These are phyloP conservation scores for Tetragnatha versicolor DNA, from an alignment of 1,140 invertebrate species.

Conservation along the genomic window DNA sequence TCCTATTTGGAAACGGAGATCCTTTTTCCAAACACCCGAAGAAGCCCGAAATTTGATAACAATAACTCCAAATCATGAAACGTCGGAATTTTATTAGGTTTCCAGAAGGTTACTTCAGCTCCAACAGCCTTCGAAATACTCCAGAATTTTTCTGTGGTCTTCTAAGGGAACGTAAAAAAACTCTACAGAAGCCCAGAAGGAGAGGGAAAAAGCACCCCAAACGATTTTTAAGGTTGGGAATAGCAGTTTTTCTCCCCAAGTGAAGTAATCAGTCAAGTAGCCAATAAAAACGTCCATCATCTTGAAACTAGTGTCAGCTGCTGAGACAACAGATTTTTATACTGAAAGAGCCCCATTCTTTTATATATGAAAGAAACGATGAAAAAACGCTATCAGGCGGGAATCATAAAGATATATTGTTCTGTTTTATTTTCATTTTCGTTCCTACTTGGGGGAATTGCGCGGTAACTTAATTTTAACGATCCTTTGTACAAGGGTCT, in stretches of 20 bases:
- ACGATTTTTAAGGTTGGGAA: constrained; percentile 40
- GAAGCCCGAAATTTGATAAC: not conserved
- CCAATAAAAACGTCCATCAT: constrained; percentile 54
- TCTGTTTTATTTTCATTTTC: constrained; percentile 21
- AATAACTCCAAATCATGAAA: not conserved
- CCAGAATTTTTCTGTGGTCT: constrained; percentile 1
- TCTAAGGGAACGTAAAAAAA: constrained; percentile 35
- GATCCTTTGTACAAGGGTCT: not conserved
- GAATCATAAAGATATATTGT: constrained; percentile 41
- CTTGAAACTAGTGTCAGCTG: constrained; percentile 42
- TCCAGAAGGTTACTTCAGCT: constrained; percentile 10
- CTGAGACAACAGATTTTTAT: constrained; percentile 49
- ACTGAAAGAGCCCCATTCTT: not conserved
- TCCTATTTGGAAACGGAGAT: no score
- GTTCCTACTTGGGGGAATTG: not conserved
- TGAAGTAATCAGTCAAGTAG: constrained; percentile 54
- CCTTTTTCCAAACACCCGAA: no score
- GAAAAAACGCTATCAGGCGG: constrained; percentile 16
- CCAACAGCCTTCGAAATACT: constrained; percentile 4
- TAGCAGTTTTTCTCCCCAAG: constrained; percentile 46
- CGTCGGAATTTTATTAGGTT: constrained; percentile 2
- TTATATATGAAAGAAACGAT: constrained; percentile 19
- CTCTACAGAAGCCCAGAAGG: not conserved
- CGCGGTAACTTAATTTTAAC: constrained; percentile 46
- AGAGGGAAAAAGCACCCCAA: constrained; percentile 17